Percentiles rank a stretch among this genome's conserved stretches.
Evolutionary conservation across 1,140 invertebrate genomes (phyloP).

Genomic region (Latrodectus geometricus): DNA sequence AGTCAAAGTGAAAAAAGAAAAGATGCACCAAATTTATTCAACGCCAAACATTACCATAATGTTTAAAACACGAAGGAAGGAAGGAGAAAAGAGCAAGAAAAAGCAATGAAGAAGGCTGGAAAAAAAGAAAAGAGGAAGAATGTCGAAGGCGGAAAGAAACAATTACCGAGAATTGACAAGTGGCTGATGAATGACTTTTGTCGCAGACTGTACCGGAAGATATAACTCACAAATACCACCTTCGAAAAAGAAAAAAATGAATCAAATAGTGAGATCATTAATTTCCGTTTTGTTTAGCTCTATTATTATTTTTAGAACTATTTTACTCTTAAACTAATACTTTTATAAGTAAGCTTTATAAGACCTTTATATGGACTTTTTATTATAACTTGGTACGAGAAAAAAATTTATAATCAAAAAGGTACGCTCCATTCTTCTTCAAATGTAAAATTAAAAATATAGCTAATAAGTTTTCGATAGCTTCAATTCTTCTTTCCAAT

Average conservation of each 20-base stretch:
- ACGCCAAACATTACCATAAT: constrained; percentile 59
- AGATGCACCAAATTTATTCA: constrained; percentile 55
- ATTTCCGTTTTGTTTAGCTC: constrained; percentile 61
- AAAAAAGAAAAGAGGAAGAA: constrained; percentile 22
- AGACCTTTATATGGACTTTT: constrained; percentile 25
- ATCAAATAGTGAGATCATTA: constrained; percentile 54
- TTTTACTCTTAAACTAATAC: constrained; percentile 23
- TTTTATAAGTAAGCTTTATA: constrained; percentile 41
- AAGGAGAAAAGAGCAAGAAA: constrained; percentile 15
- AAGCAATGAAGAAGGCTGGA: constrained; percentile 1
- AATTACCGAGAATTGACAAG: constrained; percentile 60
- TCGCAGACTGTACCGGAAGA: constrained; percentile 53
- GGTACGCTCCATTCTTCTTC: constrained; percentile 42
- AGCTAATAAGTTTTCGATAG: not conserved
- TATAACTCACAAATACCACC: constrained; percentile 53
- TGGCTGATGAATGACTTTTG: constrained; percentile 55
- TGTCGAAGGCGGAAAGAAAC: constrained; percentile 59
- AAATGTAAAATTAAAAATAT: not conserved
- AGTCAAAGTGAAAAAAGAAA: not conserved
- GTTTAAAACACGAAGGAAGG: constrained; percentile 46
- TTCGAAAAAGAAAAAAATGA: constrained; percentile 36
- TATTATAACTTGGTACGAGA: constrained; percentile 32
- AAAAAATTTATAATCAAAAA: constrained; percentile 46
- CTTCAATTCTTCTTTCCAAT: constrained; percentile 22
- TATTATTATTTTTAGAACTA: constrained; percentile 22